Conservation (phyloP, 2,888 invertebrate species). For the Callosobruchus maculatus region DNA sequence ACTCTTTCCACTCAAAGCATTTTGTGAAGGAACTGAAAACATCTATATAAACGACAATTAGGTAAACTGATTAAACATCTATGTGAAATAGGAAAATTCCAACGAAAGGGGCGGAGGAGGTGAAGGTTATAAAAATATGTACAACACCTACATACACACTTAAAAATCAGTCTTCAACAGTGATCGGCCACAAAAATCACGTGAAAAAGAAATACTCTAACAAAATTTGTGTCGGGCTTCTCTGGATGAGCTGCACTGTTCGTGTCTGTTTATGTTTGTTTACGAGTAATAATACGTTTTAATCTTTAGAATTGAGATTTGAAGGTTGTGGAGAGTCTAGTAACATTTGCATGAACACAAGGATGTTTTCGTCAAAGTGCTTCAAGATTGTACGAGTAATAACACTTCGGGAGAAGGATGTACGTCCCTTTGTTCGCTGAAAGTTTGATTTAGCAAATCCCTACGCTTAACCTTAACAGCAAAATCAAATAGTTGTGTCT, state of each 20-base stretch:
- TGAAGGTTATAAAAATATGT: constrained; percentile 15
- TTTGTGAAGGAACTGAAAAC: not conserved
- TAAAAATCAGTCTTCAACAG: constrained; percentile 17
- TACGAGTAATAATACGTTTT: too few species aligned
- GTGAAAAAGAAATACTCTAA: not conserved
- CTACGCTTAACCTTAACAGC: too few species aligned
- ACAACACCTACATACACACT: constrained; percentile 27
- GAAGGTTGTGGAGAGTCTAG: not conserved
- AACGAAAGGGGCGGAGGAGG: constrained; percentile 2
- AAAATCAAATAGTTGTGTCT: too few species aligned
- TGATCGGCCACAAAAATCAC: constrained; percentile 21
- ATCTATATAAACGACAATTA: not conserved
- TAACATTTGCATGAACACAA: not conserved
- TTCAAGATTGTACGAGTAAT: too few species aligned
- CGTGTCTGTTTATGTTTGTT: not conserved
- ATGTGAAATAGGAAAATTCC: constrained; percentile 5
- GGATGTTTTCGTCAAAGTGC: too few species aligned
- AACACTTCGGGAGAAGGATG: too few species aligned
- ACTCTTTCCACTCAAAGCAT: not conserved
- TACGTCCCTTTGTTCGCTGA: too few species aligned
- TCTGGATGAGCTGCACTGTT: not conserved
- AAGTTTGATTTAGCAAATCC: too few species aligned
- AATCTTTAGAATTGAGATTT: not conserved
- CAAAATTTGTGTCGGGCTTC: not conserved
- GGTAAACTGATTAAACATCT: constrained; percentile 7